Evolutionary conservation across 2,888 invertebrate species (phyloP).

Genomic region (Acanthacorydalis orientalis): DNA sequence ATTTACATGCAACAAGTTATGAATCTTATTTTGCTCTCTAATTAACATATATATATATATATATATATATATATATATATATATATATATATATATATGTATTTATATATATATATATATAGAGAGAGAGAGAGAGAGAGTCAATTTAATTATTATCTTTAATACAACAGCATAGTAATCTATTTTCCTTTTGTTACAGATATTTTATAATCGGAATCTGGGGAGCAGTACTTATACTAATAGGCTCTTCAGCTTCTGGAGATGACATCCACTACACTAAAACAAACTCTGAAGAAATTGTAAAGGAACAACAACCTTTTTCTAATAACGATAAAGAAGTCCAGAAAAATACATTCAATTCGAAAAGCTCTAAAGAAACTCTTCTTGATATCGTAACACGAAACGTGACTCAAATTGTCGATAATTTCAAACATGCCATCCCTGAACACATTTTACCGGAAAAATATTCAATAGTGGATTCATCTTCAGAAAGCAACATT

Average conservation of each 20-base stretch:
- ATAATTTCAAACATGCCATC: not conserved
- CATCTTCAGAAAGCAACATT: not conserved
- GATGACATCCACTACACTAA: not conserved
- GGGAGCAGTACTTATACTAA: not conserved
- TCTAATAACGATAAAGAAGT: too few relatives aligned
- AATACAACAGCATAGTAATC: not conserved
- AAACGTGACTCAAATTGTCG: slow-evolving; percentile 2
- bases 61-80: too few relatives aligned
- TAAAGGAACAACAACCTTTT: not conserved
- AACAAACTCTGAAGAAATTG: not conserved
- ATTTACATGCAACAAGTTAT: too few relatives aligned
- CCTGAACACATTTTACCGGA: not conserved
- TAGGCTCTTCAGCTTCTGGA: not conserved
- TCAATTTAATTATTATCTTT: too few relatives aligned
- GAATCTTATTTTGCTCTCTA: too few relatives aligned
- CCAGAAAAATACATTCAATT: not conserved
- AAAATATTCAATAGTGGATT: not conserved
- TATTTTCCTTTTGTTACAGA: not conserved
- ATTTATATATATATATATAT: too few relatives aligned
- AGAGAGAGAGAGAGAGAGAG: too few relatives aligned
- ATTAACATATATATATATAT: too few relatives aligned
- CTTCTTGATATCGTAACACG: not conserved
- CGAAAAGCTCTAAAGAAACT: not conserved
- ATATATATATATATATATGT: too few relatives aligned
- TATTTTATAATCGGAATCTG: not conserved